Percentiles rank a stretch among this genome's conserved stretches.
phyloP scores from a whole-genome alignment of 1,140 invertebrate genomes.

The Vanessa atalanta region DNA sequence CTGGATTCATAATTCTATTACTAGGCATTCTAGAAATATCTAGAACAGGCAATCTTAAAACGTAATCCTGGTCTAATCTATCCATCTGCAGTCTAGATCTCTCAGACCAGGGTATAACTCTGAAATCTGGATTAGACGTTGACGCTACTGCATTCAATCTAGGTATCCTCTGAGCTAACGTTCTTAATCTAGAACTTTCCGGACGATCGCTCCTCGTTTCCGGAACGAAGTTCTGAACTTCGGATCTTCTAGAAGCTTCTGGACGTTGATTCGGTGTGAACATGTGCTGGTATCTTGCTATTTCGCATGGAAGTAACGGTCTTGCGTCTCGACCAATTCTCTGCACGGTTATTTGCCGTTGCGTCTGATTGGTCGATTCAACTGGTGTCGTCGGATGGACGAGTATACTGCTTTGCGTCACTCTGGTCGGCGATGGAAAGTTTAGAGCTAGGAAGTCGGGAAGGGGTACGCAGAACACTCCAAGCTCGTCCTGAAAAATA shows the following conservation, averaged over 20 bases:
- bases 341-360: slow-evolving; percentile 72
- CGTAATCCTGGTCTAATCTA: slow-evolving; percentile 60
- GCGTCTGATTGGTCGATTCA: slow-evolving; percentile 49
- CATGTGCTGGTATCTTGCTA: slow-evolving; percentile 73
- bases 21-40: slow-evolving; percentile 55
- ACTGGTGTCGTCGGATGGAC: slow-evolving; percentile 46
- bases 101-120: slow-evolving; percentile 64
- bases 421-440: slow-evolving; percentile 54
- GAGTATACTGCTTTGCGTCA: slow-evolving; percentile 54
- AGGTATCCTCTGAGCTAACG: slow-evolving; percentile 62
- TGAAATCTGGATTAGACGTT: slow-evolving; percentile 50
- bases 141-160: slow-evolving; percentile 51
- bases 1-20: slow-evolving; percentile 57
- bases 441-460: slow-evolving; percentile 70
- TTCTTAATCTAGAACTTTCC: slow-evolving; percentile 55
- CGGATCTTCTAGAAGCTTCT: slow-evolving; percentile 41
- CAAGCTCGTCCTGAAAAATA: slow-evolving; percentile 69
- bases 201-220: slow-evolving; percentile 48
- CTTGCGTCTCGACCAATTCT: slow-evolving; percentile 74
- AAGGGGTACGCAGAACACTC: slow-evolving; percentile 73
- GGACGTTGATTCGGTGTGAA: slow-evolving; percentile 52
- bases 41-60: slow-evolving; percentile 56
- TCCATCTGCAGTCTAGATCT: slow-evolving; percentile 41
- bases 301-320: slow-evolving; percentile 64
- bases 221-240: slow-evolving; percentile 52